phyloP scores from a whole-genome alignment of 2,888 invertebrate genomes.

The Caenorhabditis sp. region DNA sequence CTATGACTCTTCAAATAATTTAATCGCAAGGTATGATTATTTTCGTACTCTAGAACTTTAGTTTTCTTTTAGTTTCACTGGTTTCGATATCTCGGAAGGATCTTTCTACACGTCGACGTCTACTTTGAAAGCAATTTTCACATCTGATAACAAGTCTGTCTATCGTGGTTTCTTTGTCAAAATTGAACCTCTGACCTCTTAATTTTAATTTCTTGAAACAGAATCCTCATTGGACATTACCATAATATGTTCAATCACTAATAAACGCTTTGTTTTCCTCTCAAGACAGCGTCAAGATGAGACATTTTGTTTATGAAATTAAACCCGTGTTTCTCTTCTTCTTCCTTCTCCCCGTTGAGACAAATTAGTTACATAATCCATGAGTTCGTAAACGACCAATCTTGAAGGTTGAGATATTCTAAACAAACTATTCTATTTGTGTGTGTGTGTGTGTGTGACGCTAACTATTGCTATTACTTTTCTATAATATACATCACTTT shows the following conservation, averaged over 20 bases:
- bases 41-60: neutral
- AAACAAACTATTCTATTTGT: constrained; percentile 1
- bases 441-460: too few relatives aligned
- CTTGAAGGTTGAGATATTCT: constrained; percentile 17
- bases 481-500: too few relatives aligned
- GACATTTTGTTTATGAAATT: constrained; percentile 15
- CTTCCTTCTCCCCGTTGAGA: neutral
- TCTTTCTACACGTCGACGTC: constrained; percentile 4
- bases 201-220: neutral
- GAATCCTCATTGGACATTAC: neutral
- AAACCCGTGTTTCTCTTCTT: neutral
- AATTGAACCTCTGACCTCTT: too few relatives aligned
- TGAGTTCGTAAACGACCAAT: constrained; percentile 47
- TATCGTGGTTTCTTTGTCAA: constrained; percentile 34
- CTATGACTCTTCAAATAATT: constrained; percentile 27
- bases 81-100: constrained; percentile 25
- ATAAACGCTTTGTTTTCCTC: neutral
- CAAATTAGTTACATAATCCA: constrained; percentile 43
- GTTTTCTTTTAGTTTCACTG: constrained; percentile 17
- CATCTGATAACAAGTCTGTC: constrained; percentile 24
- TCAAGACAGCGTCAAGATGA: too few relatives aligned
- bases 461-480: too few relatives aligned
- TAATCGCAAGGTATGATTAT: constrained; percentile 23
- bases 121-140: constrained; percentile 14
- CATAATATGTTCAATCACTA: neutral